Base-by-base conservation (phyloP, 2,888 invertebrate genomes). In the Lumbricus terrestris region DNA sequence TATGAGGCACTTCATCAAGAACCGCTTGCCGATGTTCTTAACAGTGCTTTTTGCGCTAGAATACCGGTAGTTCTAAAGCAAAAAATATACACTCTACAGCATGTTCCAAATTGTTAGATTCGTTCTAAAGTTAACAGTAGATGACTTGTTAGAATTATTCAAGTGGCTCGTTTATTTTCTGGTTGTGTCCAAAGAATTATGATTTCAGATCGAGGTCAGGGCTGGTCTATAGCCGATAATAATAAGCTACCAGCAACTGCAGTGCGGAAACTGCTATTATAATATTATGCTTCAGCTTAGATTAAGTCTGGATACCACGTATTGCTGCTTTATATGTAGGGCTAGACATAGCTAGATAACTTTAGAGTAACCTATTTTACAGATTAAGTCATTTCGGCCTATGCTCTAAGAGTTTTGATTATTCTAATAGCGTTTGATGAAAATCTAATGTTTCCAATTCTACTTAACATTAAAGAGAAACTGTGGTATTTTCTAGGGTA, bases 401-500 rank as follows among this genome's bases (percentile, higher is more conserved):
- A 47, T 13, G 20, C 20, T 13, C 1, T 47, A 47, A 47, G 47
- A 20, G 20, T 16, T 16, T 6, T 5, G 47, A 47, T 20, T 2
- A 20, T 20, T 1, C 47, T 69, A n/a, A 6, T n/a, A 69, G 8
- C 8, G n/a, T 13, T 15, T 16, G 29, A 11, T 69, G 29, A n/a
- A 18, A n/a, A 8, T 69, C 69, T 23, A 47, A 4, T 47, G 47
- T 69, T 69, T 69, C 5, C n/a, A 0, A 69, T 69, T 69, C 69
- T n/a, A n/a, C n/a, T n/a, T 69, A 69, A 69, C n/a, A 69, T 69
- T 69, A 69, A 0, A 13, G n/a, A 69, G n/a, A 11, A 69, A 8
- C n/a, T n/a, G 69, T 29, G 69, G 69, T 13, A 69, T 69, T 35
- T 47, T 93, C 29, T 93, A 95, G 99, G 94, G 99, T 99, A 88